Percentiles rank a stretch among this genome's conserved stretches.
These are phyloP conservation scores for Barbus barbus DNA, from an alignment of 2,113 vertebrate genomes.

Conservation along the genomic window DNA sequence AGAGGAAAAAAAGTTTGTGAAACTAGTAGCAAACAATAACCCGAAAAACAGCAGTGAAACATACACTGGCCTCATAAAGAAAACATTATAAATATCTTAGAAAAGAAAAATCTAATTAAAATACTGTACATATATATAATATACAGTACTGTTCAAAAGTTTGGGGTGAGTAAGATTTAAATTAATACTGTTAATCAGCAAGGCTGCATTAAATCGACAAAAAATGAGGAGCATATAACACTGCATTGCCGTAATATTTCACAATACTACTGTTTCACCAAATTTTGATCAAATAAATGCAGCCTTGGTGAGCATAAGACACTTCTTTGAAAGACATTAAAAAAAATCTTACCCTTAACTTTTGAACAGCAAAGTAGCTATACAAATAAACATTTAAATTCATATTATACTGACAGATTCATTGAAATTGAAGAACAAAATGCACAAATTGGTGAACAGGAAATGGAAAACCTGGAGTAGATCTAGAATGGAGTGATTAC, in stretches of 20 bases:
- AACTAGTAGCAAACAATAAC: background rate
- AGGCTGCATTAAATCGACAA: no score
- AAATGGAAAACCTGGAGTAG: background rate
- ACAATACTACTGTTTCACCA: background rate
- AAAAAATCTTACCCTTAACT: background rate
- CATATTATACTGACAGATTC: background rate
- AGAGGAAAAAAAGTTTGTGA: background rate
- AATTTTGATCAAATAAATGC: background rate
- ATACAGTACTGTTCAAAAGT: no score
- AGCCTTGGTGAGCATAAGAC: no score
- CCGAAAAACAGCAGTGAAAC: background rate
- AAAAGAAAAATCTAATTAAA: no score
- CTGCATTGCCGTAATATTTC: no score
- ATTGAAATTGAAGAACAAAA: background rate
- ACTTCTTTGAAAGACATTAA: background rate
- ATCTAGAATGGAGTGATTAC: background rate
- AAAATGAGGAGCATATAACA: no score
- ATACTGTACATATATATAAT: no score
- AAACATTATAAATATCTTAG: no score
- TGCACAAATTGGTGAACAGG: background rate
- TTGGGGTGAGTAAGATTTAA: no score
- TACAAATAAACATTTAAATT: background rate
- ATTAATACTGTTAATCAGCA: no score
- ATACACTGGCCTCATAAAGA: background rate
- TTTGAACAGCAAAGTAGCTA: background rate